These are phyloP conservation scores for Muntiacus reevesi DNA, from an alignment of 2,113 vertebrate species.

Conservation along the genomic window DNA sequence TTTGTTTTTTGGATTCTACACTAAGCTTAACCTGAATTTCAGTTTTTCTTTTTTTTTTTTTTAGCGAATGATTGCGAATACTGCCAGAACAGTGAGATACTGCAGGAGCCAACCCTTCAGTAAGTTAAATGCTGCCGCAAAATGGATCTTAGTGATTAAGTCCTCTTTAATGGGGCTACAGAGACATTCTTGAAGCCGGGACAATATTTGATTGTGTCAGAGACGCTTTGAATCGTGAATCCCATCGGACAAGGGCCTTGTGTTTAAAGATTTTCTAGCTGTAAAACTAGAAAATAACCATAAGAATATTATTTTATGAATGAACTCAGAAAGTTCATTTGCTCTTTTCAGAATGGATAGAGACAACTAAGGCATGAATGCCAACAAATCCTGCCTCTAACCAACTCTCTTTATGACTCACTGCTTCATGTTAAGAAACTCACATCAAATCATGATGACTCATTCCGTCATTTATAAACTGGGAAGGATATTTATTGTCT, in stretches of 20 bases:
- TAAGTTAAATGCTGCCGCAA: constrained; percentile 84
- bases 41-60: constrained; percentile 51
- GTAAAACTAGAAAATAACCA: neutral
- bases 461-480: neutral
- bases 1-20: neutral
- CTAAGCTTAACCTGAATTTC: constrained; percentile 47
- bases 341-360: neutral
- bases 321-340: constrained; percentile 32
- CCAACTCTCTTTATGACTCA: constrained; percentile 33
- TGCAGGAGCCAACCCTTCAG: constrained; percentile 95
- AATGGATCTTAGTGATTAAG: constrained; percentile 46
- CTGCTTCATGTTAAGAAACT: constrained; percentile 25
- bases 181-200: neutral
- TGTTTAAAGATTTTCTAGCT: neutral
- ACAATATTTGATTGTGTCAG: neutral
- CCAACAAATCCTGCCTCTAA: neutral
- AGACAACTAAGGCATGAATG: neutral
- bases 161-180: constrained; percentile 57
- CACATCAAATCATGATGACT: constrained; percentile 29
- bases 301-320: constrained; percentile 6
- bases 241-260: neutral
- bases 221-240: neutral
- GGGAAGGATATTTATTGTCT: constrained; percentile 41
- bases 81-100: constrained; percentile 92
- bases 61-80: constrained; percentile 98